phyloP scores from a whole-genome alignment of 2,113 vertebrate genomes.

The Passer montanus region DNA sequence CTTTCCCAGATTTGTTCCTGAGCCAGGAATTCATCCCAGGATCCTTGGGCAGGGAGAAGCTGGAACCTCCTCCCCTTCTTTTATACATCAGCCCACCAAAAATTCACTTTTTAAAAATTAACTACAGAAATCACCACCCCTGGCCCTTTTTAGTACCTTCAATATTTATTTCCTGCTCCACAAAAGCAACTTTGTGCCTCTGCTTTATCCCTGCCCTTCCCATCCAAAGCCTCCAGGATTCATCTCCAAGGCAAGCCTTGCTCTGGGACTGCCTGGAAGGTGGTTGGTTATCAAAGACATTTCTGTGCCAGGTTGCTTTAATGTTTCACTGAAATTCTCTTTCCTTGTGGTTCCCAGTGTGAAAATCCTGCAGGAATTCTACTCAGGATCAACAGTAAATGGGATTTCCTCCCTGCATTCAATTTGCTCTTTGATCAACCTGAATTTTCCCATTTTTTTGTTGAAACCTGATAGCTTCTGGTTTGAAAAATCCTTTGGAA shows the following conservation, averaged over 20 bases:
- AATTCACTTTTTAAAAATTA: not conserved
- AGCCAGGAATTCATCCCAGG: not conserved
- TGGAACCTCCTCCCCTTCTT: not conserved
- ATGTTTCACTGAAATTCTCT: not conserved
- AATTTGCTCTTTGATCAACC: not conserved
- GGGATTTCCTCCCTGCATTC: not conserved
- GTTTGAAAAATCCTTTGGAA: not conserved
- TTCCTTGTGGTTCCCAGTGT: not conserved
- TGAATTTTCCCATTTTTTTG: not conserved
- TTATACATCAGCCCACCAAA: not conserved
- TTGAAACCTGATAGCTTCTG: not conserved
- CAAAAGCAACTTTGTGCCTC: not conserved
- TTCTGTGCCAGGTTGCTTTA: not conserved
- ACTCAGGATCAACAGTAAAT: not conserved
- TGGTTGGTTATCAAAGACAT: not conserved
- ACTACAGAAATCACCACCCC: not conserved
- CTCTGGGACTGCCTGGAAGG: not conserved
- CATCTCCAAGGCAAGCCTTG: not conserved
- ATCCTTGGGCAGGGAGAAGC: not conserved
- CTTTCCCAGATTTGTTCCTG: not conserved
- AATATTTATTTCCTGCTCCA: not conserved
- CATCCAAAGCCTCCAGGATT: not conserved
- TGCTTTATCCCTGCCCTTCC: not conserved
- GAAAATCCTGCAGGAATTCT: not conserved
- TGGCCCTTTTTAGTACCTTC: not conserved